These are phyloP conservation scores for Illadopsis cleaveri DNA, from an alignment of 2,113 vertebrate species.

Conservation along the genomic window DNA sequence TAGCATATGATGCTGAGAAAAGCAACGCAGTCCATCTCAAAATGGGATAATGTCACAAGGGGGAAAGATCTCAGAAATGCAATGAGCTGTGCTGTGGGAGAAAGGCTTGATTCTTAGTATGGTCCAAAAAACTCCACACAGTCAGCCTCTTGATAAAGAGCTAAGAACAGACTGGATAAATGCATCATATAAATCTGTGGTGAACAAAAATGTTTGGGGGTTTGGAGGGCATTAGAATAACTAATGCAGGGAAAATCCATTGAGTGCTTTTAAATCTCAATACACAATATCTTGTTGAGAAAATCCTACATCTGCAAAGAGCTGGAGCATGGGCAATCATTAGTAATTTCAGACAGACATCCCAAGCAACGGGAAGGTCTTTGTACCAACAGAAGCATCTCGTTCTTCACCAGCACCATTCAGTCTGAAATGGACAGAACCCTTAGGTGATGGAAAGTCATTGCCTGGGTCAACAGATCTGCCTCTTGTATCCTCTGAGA, in stretches of 20 bases:
- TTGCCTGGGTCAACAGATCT: neutral
- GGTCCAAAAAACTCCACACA: accelerated
- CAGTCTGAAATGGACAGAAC: neutral
- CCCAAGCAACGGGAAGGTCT: neutral
- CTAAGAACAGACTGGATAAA: neutral
- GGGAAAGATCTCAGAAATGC: neutral
- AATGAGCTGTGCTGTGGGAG: neutral
- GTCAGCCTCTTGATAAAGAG: neutral
- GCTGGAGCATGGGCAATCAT: neutral
- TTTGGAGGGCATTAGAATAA: neutral
- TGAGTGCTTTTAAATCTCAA: neutral
- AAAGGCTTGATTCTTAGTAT: neutral
- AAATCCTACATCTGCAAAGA: neutral
- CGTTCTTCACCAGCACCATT: neutral
- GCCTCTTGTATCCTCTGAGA: neutral
- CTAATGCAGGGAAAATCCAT: neutral
- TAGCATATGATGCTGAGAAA: neutral
- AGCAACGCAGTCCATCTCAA: neutral
- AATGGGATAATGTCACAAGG: neutral
- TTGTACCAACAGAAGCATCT: neutral
- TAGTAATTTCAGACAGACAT: neutral
- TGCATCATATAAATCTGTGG: neutral
- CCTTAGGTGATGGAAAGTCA: neutral
- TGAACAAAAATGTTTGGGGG: neutral
- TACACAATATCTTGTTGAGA: neutral